These are phyloP conservation scores for Etia nguti DNA, from an alignment of 2,113 vertebrate genomes.

Conservation along the genomic window DNA sequence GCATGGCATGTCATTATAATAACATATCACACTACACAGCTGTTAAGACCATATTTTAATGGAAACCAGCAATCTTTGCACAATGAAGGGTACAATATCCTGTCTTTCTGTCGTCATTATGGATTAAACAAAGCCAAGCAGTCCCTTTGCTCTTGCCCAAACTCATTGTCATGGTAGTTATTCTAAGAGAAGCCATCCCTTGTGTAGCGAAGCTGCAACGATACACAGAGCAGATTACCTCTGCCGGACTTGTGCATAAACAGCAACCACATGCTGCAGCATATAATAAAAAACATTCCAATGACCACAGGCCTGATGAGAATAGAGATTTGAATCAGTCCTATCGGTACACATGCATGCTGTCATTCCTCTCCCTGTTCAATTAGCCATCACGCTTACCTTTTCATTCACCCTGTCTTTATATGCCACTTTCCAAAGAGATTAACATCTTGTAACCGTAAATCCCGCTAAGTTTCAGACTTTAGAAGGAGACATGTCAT, in stretches of 20 bases:
- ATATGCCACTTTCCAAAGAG: neutral
- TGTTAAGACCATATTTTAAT: neutral
- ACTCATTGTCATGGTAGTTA: conserved; percentile 22
- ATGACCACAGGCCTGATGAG: conserved; percentile 47
- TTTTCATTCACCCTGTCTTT: neutral
- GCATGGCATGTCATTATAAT: neutral
- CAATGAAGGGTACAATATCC: neutral
- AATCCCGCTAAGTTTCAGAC: neutral
- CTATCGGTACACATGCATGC: neutral
- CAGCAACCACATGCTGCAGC: conserved; percentile 54
- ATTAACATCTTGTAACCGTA: neutral
- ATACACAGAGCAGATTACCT: conserved; percentile 55
- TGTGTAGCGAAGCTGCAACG: neutral
- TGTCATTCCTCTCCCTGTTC: conserved; percentile 5
- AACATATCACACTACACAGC: neutral
- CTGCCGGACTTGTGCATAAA: conserved; percentile 47
- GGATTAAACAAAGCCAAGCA: conserved; percentile 62
- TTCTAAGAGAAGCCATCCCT: conserved; percentile 22
- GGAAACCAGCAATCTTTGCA: neutral
- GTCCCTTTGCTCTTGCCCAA: conserved; percentile 22
- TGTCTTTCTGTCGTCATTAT: conserved; percentile 17
- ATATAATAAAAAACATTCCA: conserved; percentile 59
- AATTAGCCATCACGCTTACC: neutral
- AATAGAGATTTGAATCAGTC: conserved; percentile 38
- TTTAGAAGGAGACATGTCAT: neutral